Conservation (phyloP, 1,140 invertebrate species). For the Rhagoletis pomonella region DNA sequence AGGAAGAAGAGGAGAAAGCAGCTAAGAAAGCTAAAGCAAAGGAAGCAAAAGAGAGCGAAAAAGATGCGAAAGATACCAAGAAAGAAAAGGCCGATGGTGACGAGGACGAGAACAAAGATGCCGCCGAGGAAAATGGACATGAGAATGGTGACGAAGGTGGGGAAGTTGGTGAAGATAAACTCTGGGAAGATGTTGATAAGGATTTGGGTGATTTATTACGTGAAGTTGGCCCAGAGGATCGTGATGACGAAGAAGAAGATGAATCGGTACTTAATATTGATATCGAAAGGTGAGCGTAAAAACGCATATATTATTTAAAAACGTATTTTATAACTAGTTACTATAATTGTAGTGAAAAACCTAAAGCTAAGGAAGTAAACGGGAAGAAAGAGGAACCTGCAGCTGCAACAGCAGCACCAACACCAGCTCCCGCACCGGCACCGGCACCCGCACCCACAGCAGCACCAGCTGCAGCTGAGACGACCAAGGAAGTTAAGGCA, state of each 20-base stretch:
- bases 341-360: conserved; percentile 65
- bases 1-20: conserved; percentile 82
- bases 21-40: conserved; percentile 80
- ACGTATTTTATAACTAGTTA: background rate
- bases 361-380: conserved; percentile 61
- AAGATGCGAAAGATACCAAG: conserved; percentile 67
- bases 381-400: conserved; percentile 57
- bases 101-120: conserved; percentile 76
- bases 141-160: conserved; percentile 66
- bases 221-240: conserved; percentile 77
- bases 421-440: conserved; percentile 58
- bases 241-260: conserved; percentile 83
- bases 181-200: conserved; percentile 85
- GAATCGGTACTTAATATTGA: conserved; percentile 78
- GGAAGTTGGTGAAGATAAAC: conserved; percentile 79
- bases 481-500: too few species aligned
- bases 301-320: background rate
- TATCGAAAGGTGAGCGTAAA: conserved; percentile 65
- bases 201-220: conserved; percentile 82
- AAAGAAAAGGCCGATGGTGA: conserved; percentile 70
- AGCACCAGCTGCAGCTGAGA: background rate
- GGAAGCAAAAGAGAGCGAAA: conserved; percentile 63
- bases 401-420: conserved; percentile 13
- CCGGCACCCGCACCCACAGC: too few species aligned
- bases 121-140: conserved; percentile 63